Percentiles rank a stretch among this genome's conserved stretches.
These are phyloP conservation scores for Sparus aurata DNA, from an alignment of 2,797 vertebrate species.

Conservation along the genomic window DNA sequence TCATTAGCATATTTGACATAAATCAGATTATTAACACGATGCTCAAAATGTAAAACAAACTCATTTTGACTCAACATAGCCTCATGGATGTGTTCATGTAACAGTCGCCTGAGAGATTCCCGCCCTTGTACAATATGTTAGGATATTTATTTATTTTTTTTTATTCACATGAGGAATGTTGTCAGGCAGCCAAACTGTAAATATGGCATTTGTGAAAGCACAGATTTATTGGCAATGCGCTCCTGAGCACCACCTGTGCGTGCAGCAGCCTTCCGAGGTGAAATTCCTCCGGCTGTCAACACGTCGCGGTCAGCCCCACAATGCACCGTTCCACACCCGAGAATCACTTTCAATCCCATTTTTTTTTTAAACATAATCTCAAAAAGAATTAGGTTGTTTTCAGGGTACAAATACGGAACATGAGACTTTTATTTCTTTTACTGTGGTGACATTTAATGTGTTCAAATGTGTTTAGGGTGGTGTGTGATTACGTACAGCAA, in stretches of 20 bases:
- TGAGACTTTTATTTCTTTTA: constrained; percentile 32
- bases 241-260: constrained; percentile 61
- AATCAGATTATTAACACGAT: constrained; percentile 16
- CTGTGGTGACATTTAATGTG: constrained; percentile 26
- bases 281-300: constrained; percentile 57
- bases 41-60: constrained; percentile 29
- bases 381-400: background rate
- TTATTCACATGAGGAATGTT: constrained; percentile 58
- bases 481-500: constrained; percentile 5
- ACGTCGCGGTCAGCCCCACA: constrained; percentile 40
- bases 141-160: background rate
- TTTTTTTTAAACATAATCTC: constrained; percentile 1
- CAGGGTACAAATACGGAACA: constrained; percentile 25
- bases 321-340: constrained; percentile 50
- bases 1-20: constrained; percentile 40
- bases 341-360: constrained; percentile 14
- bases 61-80: constrained; percentile 21
- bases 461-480: constrained; percentile 21
- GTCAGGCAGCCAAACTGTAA: constrained; percentile 64
- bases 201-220: constrained; percentile 61
- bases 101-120: constrained; percentile 35
- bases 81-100: constrained; percentile 31
- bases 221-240: constrained; percentile 68
- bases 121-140: constrained; percentile 36
- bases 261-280: constrained; percentile 33